These are phyloP conservation scores for Istiophorus platypterus DNA, from an alignment of 2,113 vertebrate species.

Conservation along the genomic window DNA sequence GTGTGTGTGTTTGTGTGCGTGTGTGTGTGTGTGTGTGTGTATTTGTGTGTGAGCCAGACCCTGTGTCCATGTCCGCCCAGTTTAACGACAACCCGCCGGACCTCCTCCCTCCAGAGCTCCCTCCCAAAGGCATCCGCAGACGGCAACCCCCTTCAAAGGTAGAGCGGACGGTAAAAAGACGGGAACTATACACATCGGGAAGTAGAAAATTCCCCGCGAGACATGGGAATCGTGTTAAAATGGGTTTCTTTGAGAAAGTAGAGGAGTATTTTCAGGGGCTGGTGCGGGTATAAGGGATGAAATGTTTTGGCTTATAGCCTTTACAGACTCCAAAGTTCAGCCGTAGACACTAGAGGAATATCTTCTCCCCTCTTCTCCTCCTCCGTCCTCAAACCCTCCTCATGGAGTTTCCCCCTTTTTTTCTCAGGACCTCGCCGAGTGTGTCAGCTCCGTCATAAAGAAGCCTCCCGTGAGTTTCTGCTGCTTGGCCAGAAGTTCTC, in stretches of 20 bases:
- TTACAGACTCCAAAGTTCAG: neutral
- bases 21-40: constrained; percentile 17
- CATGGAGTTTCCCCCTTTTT: neutral
- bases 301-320: neutral
- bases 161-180: neutral
- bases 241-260: neutral
- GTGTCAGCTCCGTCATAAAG: constrained; percentile 71
- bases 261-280: neutral
- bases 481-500: neutral
- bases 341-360: neutral
- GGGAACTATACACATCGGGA: too few species aligned
- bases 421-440: constrained; percentile 68
- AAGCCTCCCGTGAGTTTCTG: constrained; percentile 78
- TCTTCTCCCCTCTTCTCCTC: neutral
- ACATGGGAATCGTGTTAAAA: neutral
- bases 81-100: constrained; percentile 39
- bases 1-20: constrained; percentile 20
- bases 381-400: neutral
- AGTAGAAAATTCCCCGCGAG: neutral
- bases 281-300: neutral
- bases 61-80: constrained; percentile 71
- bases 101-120: constrained; percentile 84
- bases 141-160: constrained; percentile 61
- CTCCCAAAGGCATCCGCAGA: constrained; percentile 87
- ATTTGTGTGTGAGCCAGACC: constrained; percentile 79